Conservation (phyloP, 2,797 vertebrate species). For the Apodemus agrarius region DNA sequence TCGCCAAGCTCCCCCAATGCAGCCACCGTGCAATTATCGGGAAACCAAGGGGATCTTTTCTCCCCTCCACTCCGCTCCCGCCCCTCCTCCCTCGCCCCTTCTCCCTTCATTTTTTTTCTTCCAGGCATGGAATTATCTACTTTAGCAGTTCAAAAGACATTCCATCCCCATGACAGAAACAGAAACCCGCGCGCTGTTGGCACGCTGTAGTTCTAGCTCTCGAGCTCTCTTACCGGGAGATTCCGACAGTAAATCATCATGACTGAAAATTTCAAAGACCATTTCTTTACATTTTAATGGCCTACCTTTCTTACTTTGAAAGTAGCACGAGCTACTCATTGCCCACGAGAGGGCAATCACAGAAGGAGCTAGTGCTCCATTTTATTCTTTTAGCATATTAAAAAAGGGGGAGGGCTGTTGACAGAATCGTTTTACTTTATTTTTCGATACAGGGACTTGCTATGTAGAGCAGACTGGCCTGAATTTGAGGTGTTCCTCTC, state of each 20-base stretch:
- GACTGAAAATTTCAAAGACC: constrained; percentile 45
- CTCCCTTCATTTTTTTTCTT: constrained; percentile 51
- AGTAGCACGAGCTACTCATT: not conserved
- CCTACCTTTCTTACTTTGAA: constrained; percentile 48
- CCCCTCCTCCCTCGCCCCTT: not conserved
- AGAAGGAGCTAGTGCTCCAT: not conserved
- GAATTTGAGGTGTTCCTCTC: not conserved
- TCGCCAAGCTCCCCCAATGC: not conserved
- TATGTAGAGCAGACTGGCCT: not conserved
- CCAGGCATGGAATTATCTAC: constrained; percentile 76
- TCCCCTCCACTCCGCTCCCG: not conserved
- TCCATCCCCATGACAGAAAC: constrained; percentile 78
- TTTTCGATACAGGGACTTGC: not conserved
- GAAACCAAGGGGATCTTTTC: constrained; percentile 42
- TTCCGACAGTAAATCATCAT: constrained; percentile 63
- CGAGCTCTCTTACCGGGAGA: not conserved
- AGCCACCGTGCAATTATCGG: not conserved
- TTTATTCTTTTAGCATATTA: constrained; percentile 30
- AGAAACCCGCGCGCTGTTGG: constrained; percentile 23
- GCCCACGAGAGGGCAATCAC: not conserved
- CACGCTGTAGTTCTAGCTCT: not conserved
- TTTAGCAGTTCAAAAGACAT: constrained; percentile 80
- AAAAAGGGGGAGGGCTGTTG: too few species aligned
- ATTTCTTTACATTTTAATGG: constrained; percentile 62
- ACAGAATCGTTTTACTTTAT: not conserved